Conservation (phyloP, 2,113 vertebrate genomes). For the Apteryx mantelli region DNA sequence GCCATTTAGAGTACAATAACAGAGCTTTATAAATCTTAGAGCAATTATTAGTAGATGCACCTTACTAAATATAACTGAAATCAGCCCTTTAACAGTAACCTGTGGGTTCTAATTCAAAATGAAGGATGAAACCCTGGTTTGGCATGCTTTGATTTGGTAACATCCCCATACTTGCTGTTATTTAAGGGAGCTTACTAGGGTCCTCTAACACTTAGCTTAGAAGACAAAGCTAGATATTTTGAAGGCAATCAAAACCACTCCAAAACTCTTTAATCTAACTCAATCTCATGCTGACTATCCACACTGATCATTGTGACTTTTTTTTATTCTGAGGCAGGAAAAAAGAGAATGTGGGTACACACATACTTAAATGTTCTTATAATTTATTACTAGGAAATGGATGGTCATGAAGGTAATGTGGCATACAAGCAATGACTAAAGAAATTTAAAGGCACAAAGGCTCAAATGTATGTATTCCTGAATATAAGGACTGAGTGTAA, state of each 20-base stretch:
- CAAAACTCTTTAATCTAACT: not conserved
- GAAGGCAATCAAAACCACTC: not conserved
- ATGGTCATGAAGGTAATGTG: not conserved
- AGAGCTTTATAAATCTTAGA: slow-evolving; percentile 9
- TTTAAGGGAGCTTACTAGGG: not conserved
- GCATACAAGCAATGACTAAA: not conserved
- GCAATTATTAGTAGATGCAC: not conserved
- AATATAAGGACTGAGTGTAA: not conserved
- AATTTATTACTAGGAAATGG: not conserved
- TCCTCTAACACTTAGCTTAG: not conserved
- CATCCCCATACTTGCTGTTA: not conserved
- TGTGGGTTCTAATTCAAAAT: not conserved
- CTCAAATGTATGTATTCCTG: not conserved
- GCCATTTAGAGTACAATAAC: not conserved
- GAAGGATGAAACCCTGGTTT: not conserved
- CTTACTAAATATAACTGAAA: not conserved
- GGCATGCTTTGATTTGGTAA: not conserved
- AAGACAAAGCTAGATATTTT: not conserved
- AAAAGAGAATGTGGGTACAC: not conserved
- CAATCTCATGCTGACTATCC: not conserved
- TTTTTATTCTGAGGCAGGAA: not conserved
- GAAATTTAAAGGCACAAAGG: not conserved
- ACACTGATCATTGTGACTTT: not conserved
- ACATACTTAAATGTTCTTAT: not conserved
- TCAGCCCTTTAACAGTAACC: not conserved